Evolutionary conservation across 35 echinoderm and acorn worm species (phyloP), one percentile per base, ranked within the genome.

Genomic region (Stichopus chloronotus): DNA sequence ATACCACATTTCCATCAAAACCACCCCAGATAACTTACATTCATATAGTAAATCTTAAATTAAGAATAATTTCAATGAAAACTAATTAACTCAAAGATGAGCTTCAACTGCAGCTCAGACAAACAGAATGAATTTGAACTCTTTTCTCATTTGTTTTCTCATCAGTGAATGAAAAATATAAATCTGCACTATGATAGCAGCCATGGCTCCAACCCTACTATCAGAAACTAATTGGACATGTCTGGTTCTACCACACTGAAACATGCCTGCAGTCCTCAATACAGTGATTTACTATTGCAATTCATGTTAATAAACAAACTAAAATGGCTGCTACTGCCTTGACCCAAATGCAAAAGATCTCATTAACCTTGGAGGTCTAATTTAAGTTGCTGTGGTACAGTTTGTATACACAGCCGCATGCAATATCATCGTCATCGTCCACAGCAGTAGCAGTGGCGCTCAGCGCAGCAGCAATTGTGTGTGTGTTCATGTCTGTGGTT

Each of bases 301-400:
- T 65, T 65, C 61, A 65, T 65, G 61, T 65, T 65, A 65, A 65
- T 65, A 65, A 65, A 65, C 61, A 65, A 65, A 65, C 61, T 65
- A 65, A 65, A 65, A 65, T 65, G 61, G 61, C 61, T 65, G 61
- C 61, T 65, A 65, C 61, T 65, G 61, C 61, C 61, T 65, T 65
- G 61, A 65, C 61, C 61, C 61, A 65, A 65, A 65, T 65, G 61
- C 61, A 65, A 65, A 65, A 65, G 61, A 65, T 65, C 19, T 65
- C 61, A 65, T 65, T 65, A 65, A 65, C 61, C 61, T 65, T 65
- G 61, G 61, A 11, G 19, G 61, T 65, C 11, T 65, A 65, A 65
- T 65, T 65, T 65, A 19, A 65, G 61, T 65, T 14, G 19, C 61
- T 65, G 61, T 65, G 19, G 61, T 14, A 65, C 30, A 43, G 30